Evolutionary conservation across 2,888 invertebrate genomes (phyloP).

Genomic region (Protula sp.): DNA sequence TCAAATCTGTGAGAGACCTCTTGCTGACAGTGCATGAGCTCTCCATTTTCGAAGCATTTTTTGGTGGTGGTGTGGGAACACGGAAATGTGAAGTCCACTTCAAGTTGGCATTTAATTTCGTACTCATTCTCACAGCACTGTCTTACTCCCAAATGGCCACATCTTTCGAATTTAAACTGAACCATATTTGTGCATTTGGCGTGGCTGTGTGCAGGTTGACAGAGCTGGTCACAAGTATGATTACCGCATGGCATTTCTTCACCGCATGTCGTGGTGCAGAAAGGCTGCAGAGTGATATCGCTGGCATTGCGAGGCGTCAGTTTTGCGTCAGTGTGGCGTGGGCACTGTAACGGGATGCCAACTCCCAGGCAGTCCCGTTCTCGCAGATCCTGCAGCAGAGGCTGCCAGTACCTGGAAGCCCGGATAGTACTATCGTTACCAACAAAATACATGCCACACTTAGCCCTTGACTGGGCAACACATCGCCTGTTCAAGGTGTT

Average conservation of each 20-base stretch:
- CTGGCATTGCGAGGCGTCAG: constrained; percentile 1
- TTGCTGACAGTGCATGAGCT: not conserved
- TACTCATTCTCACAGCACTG: constrained; percentile 8
- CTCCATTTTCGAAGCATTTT: not conserved
- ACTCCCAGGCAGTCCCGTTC: not conserved
- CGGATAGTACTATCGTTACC: constrained; percentile 13
- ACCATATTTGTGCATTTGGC: constrained; percentile 3
- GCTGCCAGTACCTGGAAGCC: not conserved
- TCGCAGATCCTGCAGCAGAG: constrained; percentile 3
- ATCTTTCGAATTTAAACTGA: constrained; percentile 6
- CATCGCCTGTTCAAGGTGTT: constrained; percentile 40
- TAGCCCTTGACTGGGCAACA: constrained; percentile 34
- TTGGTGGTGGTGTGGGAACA: not conserved
- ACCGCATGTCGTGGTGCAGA: not conserved
- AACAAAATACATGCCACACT: constrained; percentile 17
- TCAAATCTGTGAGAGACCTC: not conserved
- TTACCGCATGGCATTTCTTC: constrained; percentile 7
- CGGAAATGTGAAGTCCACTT: too few relatives aligned
- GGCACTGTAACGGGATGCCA: constrained; percentile 6
- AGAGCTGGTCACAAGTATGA: constrained; percentile 7
- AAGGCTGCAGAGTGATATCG: constrained; percentile 5
- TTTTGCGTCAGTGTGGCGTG: constrained; percentile 8
- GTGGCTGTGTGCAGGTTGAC: constrained; percentile 13
- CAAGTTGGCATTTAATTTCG: not conserved
- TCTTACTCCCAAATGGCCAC: constrained; percentile 10